Base-by-base conservation (phyloP, 2,113 vertebrate species). In the Laticauda colubrina region DNA sequence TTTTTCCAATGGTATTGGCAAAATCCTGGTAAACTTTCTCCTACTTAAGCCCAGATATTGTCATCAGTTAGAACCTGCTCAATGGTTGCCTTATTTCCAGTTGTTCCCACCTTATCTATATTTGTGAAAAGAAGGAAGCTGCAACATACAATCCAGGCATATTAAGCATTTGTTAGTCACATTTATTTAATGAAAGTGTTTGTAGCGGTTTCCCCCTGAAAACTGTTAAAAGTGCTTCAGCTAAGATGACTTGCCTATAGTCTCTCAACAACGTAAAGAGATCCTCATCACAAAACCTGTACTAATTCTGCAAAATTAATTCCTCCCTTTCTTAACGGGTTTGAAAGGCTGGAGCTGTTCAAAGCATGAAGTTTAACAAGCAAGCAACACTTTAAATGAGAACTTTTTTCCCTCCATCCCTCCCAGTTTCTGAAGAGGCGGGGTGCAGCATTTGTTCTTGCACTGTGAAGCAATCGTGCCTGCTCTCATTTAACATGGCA, bases 21-120 rank as follows among this genome's bases (percentile, higher is more conserved):
- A 18, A 64, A 53, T 34, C 26, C 39, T 90, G 26, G 92, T 43
- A 86, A 86, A 43, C 55, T 43, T 53, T 93, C 43, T 89, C 57
- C 57, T 56, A 61, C 56, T 56, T 51, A 92, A 54, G 88, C 55
- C 88, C 92, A 93, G 90, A 93, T 93, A 93, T 18, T 89, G 88
- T 86, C 56, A 86, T 89, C n/a, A 64, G 11, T 93, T 87, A 61
- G 56, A 56, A 59, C 75, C 43, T 75, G 39, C 81, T 91, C 91
- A 89, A 48, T 1, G 43, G 21, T 61, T 90, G 6, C 39, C 23
- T 93, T 75, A 51, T 64, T 69, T 90, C 21, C 43, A 86, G n/a
- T 64, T 53, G 45, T 14, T 39, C 21, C 45, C 34, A 59, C 45
- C 69, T 86, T 45, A 39, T 29, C 29, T 90, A 15, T 56, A 29